Percentiles rank a stretch among this genome's conserved stretches.
phyloP scores from a whole-genome alignment of 2,113 vertebrate species.

The Leptodactylus fuscus region DNA sequence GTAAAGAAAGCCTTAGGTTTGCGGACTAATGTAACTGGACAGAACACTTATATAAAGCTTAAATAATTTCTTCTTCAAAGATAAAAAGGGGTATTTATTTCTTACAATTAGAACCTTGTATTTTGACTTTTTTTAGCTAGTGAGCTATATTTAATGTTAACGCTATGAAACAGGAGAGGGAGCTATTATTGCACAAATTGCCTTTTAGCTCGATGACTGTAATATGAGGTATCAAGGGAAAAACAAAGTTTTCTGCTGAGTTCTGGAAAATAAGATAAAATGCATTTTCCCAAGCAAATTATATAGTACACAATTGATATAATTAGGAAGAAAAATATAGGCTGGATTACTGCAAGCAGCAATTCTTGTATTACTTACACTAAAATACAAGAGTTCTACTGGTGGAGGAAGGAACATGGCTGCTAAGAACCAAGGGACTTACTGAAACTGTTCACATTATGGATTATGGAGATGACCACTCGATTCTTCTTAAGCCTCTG shows the following conservation, averaged over 20 bases:
- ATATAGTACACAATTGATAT: not conserved
- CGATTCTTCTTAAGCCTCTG: too few species aligned
- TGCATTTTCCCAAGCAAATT: not conserved
- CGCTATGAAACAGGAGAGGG: conserved; percentile 74
- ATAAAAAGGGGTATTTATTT: not conserved
- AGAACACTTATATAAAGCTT: not conserved
- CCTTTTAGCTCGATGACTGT: not conserved
- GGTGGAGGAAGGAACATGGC: not conserved
- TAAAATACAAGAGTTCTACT: not conserved
- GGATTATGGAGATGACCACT: too few species aligned
- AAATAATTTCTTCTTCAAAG: not conserved
- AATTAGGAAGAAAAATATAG: conserved; percentile 12
- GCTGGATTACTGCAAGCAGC: not conserved
- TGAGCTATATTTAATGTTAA: not conserved
- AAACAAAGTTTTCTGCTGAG: conserved; percentile 54
- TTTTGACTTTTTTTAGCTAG: not conserved
- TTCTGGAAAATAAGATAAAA: conserved; percentile 40
- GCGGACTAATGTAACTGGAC: too few species aligned
- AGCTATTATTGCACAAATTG: conserved; percentile 69
- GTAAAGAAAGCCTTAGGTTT: too few species aligned
- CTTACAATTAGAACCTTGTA: not conserved
- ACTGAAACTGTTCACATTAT: too few species aligned
- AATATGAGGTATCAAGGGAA: conserved; percentile 55
- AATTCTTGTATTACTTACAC: not conserved
- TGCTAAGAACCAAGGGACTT: too few species aligned